Base-by-base conservation (phyloP, 2,113 vertebrate genomes). In the Zosterops borbonicus region DNA sequence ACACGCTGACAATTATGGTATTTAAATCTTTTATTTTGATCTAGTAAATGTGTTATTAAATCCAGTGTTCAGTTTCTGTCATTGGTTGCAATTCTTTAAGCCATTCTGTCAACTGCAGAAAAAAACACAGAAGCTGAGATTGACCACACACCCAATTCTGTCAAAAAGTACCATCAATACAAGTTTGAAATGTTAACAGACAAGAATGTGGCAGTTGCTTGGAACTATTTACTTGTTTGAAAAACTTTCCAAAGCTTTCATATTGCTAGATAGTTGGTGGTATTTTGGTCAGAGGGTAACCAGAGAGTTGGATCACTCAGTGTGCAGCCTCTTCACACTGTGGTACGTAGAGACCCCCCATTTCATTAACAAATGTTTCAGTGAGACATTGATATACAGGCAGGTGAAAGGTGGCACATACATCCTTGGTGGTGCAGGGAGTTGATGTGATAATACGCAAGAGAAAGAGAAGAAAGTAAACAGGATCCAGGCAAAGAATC, bases 1-100 rank as follows among this genome's bases (percentile, higher is more conserved):
- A 68, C 8, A 82, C 0, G 0, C 46, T 55, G 42, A 25, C 6
- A 67, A 67, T 47, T 60, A 59, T 0, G 2, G 33, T 47, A 76
- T 22, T 74, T 58, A 91, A 44, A 78, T 52, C 23, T 75, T 78
- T 75, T 52, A 67, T 39, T 89, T 22, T 64, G 23, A 81, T 84
- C 60, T 68, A 49, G 53, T 71, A 55, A 78, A 71, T 15, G 24
- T 56, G 44, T 68, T 85, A 79, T 64, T 83, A 85, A 91, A 84
- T 37, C 49, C 62, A 53, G 22, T 87, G 78, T 49, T 73, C 35
- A 13, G 22, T 70, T 89, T 94, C 62, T 85, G 82, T 33, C 74
- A 69, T 12, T 59, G 56, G 59, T 39, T 79, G 86, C 58, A 60
- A 53, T 59, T 93, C 73, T 53, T 9, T 16, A 85, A 96, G 52